A percentile compares a stretch with the other conserved stretches of the same genome.
These are phyloP conservation scores for Sinocyclocheilus anophthalmus DNA, from an alignment of 2,113 vertebrate species.

Conservation along the genomic window DNA sequence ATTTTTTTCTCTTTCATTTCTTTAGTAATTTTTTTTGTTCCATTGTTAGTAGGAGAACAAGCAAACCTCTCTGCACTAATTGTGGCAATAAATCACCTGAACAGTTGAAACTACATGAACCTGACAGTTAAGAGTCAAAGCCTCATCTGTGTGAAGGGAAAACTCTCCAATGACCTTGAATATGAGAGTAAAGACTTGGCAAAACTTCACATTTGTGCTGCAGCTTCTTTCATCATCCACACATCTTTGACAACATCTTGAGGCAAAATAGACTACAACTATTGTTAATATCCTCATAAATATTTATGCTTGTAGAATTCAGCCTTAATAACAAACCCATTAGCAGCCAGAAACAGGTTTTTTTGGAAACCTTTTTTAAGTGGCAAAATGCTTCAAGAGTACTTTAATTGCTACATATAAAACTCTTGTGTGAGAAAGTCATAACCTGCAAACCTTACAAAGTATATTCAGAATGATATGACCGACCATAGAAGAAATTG, in stretches of 20 bases:
- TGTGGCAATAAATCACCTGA: constrained; percentile 33
- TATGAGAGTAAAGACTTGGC: neutral
- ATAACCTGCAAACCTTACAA: neutral
- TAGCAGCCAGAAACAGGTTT: neutral
- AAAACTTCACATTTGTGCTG: constrained; percentile 1
- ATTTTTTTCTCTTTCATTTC: constrained; percentile 15
- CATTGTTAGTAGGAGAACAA: neutral
- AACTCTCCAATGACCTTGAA: constrained; percentile 44
- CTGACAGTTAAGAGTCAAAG: constrained; percentile 43
- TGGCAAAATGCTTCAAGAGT: neutral
- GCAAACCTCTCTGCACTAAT: constrained; percentile 21
- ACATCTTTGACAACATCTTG: constrained; percentile 5
- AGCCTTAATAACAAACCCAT: constrained; percentile 8
- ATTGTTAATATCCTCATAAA: constrained; percentile 5
- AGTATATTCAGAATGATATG: neutral
- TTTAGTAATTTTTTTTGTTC: neutral
- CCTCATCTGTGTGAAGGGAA: constrained; percentile 6
- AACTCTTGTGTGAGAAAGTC: neutral
- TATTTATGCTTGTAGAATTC: constrained; percentile 10
- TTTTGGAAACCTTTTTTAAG: neutral
- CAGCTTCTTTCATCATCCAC: constrained; percentile 14
- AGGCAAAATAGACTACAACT: constrained; percentile 22
- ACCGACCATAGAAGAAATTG: neutral
- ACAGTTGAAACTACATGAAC: constrained; percentile 24
- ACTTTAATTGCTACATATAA: neutral